Evolutionary conservation across 2,113 vertebrate genomes (phyloP).

Genomic region (Paramormyrops kingsleyae): DNA sequence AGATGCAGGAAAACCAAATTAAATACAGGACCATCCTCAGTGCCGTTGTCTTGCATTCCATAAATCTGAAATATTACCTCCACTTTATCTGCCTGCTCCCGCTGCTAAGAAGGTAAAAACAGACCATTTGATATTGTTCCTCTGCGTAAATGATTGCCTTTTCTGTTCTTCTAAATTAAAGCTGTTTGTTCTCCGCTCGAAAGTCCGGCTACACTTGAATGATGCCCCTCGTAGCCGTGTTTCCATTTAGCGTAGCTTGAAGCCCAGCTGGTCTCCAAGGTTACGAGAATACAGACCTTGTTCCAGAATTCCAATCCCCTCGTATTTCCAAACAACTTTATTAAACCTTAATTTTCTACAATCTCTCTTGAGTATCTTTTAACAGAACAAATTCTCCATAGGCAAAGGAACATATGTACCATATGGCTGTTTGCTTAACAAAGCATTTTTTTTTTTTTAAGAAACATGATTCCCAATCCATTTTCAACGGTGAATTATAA

Average conservation of each 20-base stretch:
- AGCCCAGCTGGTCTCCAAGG: background rate
- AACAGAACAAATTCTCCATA: background rate
- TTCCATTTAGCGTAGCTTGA: background rate
- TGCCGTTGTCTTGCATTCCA: constrained; percentile 1
- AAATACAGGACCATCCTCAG: background rate
- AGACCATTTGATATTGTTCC: background rate
- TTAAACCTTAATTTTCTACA: background rate
- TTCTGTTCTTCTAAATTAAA: background rate
- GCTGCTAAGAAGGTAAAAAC: background rate
- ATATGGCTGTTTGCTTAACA: constrained; percentile 7
- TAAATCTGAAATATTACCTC: background rate
- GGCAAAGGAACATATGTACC: background rate
- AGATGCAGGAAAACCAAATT: constrained; percentile 8
- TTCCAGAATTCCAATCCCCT: background rate
- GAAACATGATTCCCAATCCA: background rate
- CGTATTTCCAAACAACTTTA: background rate
- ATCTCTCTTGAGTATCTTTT: background rate
- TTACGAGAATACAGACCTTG: background rate
- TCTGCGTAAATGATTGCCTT: background rate
- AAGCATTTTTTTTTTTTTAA: background rate
- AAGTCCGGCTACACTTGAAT: background rate
- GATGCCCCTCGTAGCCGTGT: background rate
- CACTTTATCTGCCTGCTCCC: background rate
- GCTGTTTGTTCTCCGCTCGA: background rate
- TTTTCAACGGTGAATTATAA: constrained; percentile 1